Conservation (phyloP, 2,888 invertebrate species). For the Epinotia nisella region DNA sequence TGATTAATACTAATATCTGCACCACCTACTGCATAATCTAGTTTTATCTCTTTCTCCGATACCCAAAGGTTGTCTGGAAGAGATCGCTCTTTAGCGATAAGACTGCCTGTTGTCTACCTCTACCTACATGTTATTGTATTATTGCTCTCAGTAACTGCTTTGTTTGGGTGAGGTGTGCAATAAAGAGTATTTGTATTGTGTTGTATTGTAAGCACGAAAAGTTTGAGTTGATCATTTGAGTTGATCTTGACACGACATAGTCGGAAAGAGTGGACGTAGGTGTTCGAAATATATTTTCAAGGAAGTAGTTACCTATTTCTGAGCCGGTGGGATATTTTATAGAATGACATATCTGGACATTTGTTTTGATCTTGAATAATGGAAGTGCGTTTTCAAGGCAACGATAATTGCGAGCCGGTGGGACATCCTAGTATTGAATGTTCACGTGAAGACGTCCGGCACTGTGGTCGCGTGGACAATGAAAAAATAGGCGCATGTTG, state of each 20-base stretch:
- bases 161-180: too few species aligned
- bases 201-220: too few species aligned
- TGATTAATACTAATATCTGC: too few species aligned
- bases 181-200: too few species aligned
- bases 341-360: too few species aligned
- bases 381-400: not conserved
- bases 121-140: too few species aligned
- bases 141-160: too few species aligned
- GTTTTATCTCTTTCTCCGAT: too few species aligned
- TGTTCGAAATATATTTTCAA: not conserved
- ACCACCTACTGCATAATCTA: too few species aligned
- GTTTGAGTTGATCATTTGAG: not conserved
- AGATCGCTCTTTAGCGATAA: too few species aligned
- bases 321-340: not conserved
- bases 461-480: conserved; percentile 50
- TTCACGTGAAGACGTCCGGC: not conserved
- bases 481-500: conserved; percentile 69
- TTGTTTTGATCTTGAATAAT: not conserved
- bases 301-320: not conserved
- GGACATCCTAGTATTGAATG: not conserved
- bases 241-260: not conserved
- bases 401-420: not conserved
- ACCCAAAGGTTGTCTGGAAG: too few species aligned
- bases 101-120: too few species aligned
- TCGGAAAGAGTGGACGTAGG: not conserved